These are phyloP conservation scores for Channa striata DNA, from an alignment of 2,797 vertebrate genomes.

Conservation along the genomic window DNA sequence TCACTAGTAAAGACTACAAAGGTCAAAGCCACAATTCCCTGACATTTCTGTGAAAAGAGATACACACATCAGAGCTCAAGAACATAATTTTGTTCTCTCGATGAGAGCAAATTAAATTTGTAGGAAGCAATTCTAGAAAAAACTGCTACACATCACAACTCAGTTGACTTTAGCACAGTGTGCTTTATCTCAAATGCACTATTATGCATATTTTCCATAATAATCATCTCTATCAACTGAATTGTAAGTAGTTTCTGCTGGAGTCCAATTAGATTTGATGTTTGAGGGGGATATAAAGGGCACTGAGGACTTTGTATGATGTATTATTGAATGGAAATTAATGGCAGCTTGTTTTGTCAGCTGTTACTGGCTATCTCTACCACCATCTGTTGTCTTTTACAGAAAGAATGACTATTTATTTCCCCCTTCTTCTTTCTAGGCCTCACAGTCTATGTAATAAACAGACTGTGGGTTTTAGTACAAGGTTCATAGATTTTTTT, in stretches of 20 bases:
- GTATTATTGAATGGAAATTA: slow-evolving; percentile 72
- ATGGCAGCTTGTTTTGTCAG: slow-evolving; percentile 71
- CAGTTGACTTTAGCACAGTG: slow-evolving; percentile 23
- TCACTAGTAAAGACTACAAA: background rate
- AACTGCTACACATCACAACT: slow-evolving; percentile 12
- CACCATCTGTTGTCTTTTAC: slow-evolving; percentile 75
- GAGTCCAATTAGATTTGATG: slow-evolving; percentile 73
- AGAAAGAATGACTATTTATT: slow-evolving; percentile 31
- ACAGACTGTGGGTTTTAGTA: slow-evolving; percentile 50
- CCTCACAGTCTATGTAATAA: slow-evolving; percentile 45
- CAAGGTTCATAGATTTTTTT: slow-evolving; percentile 17
- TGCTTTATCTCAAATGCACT: slow-evolving; percentile 25
- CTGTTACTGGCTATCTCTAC: slow-evolving; percentile 64
- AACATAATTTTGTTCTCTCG: background rate
- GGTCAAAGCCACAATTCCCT: slow-evolving; percentile 1
- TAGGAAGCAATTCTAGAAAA: slow-evolving; percentile 13
- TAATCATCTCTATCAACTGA: slow-evolving; percentile 63
- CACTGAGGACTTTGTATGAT: slow-evolving; percentile 62
- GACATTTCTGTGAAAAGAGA: slow-evolving; percentile 6
- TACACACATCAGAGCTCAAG: background rate
- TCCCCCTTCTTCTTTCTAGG: slow-evolving; percentile 15
- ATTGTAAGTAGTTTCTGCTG: slow-evolving; percentile 59
- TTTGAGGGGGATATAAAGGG: slow-evolving; percentile 61
- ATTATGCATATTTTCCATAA: slow-evolving; percentile 58
- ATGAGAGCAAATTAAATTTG: slow-evolving; percentile 23